phyloP scores from a whole-genome alignment of 2,113 vertebrate species.

The Nothoprocta pentlandii region DNA sequence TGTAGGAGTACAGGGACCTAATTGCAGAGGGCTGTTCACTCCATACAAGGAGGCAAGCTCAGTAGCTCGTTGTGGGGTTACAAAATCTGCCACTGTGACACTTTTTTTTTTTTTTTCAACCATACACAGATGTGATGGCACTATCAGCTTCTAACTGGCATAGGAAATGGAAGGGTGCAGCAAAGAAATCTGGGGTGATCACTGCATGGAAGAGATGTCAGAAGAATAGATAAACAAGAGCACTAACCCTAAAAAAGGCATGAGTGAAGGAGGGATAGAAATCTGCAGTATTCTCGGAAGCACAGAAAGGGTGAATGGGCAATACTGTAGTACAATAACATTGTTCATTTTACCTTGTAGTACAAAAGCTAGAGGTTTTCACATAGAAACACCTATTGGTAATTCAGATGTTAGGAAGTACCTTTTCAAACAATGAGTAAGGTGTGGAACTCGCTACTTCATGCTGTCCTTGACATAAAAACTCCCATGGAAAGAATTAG shows the following conservation, averaged over 20 bases:
- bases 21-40: not conserved
- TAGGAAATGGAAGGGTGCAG: not conserved
- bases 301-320: not conserved
- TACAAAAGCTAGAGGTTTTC: not conserved
- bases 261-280: not conserved
- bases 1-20: fast-evolving
- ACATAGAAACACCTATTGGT: not conserved
- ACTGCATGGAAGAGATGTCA: not conserved
- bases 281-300: not conserved
- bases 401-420: not conserved
- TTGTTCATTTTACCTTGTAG: not conserved
- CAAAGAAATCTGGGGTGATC: not conserved
- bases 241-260: not conserved
- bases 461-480: not conserved
- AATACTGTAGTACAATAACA: not conserved
- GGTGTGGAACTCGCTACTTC: not conserved
- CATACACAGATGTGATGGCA: not conserved
- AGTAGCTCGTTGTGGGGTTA: not conserved
- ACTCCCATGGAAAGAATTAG: not conserved
- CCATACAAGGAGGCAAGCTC: not conserved
- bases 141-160: not conserved
- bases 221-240: not conserved
- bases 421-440: not conserved
- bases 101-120: not conserved
- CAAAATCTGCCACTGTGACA: not conserved